Evolutionary conservation across 2,797 vertebrate genomes (phyloP).

Genomic region (Tarsius wallacei): DNA sequence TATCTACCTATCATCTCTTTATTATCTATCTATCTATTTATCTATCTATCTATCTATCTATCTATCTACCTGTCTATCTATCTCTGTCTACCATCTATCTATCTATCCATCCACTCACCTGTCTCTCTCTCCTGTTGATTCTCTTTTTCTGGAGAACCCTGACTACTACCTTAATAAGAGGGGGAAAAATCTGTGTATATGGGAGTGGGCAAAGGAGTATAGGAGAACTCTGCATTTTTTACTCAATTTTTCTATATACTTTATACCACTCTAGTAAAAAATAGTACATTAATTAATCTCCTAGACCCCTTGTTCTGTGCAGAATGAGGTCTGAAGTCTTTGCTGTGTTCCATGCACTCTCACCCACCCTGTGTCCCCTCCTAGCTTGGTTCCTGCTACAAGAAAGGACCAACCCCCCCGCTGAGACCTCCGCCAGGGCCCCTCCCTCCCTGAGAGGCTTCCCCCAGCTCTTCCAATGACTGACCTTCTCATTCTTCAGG

Average conservation of each 20-base stretch:
- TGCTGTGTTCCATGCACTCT: not conserved
- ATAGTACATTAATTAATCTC: not conserved
- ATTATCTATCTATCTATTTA: no score
- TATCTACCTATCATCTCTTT: no score
- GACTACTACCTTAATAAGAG: no score
- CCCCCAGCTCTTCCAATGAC: no score
- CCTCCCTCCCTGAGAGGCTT: not conserved
- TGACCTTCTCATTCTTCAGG: not conserved
- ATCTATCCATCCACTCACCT: no score
- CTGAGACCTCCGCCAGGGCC: accelerated
- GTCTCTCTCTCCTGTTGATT: no score
- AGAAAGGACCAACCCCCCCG: accelerated
- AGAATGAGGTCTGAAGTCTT: not conserved
- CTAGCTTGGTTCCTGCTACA: not conserved
- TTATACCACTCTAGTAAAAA: not conserved
- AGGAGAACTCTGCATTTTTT: not conserved
- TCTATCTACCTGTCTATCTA: no score
- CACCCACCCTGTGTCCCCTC: not conserved
- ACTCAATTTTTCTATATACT: not conserved
- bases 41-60: no score
- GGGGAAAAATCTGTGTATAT: not conserved
- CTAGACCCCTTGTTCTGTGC: no score
- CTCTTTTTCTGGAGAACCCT: not conserved
- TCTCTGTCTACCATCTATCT: no score
- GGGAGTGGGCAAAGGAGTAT: no score